Evolutionary conservation across 2,797 vertebrate genomes (phyloP), one percentile per base, ranked within the genome.

Genomic region (Pteronotus mesoamericanus): DNA sequence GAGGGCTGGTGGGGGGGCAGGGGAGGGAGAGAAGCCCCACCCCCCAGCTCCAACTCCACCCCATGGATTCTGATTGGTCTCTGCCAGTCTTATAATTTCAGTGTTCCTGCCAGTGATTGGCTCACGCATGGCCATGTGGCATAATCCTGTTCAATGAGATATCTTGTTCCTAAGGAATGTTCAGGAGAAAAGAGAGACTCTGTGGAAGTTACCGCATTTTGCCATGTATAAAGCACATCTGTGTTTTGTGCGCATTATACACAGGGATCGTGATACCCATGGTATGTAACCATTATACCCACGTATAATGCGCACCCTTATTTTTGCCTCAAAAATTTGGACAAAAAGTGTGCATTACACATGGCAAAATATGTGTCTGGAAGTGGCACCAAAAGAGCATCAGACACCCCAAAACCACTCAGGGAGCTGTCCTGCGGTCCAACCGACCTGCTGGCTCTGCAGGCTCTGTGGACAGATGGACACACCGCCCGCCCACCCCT

Each of bases 1-100:
- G 11, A 24, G 44, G 9, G 18, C 24, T 3, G 2, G 0, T 32
- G 29, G 12, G 26, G 2, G 14, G 18, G 2, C 21, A 5, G 4
- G 42, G 8, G 42, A 9, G 16, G 0, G 15, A 32, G 9, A 6
- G 22, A 14, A 91, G 66, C 15, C 51, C 24, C 32, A 69, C 34
- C 4, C 12, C 12, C 32, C 6, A 37, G 14, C 37, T 37, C 8
- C 10, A 48, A 3, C 19, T 39, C 68, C 22, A 26, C 5, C 9
- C 26, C 18, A 2, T 22, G 84, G 37, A 12, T 34, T n/a, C 44
- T 42, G 21, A 48, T 42, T 22, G 69, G 42, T 22, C 29, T 69
- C 42, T 9, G 0, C 39, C 29, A 69, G n/a, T 29, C 26, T 15
- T n/a, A 9, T 7, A 14, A 66, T 55, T 46, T 39, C 24, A 74